Base-by-base conservation (phyloP, 2,113 vertebrate genomes). In the Phodopus roborovskii region DNA sequence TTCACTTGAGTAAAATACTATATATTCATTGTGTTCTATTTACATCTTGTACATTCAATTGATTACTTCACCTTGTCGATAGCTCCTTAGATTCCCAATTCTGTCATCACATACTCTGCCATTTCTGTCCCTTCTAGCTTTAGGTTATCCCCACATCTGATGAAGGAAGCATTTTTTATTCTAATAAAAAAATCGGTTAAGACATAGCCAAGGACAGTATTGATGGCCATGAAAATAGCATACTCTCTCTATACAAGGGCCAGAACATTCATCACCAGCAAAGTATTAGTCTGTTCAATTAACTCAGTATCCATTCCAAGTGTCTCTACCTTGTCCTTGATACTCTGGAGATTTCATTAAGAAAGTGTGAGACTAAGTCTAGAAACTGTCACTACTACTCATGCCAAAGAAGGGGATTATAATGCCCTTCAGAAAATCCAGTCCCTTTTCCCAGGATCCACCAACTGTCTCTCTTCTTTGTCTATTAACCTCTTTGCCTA, bases 1-100 rank as follows among this genome's bases (percentile, higher is more conserved):
- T 91, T 68, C 24, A 91, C n/a, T 20, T 71, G 22, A 13, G 39
- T 94, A 58, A 66, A 94, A 83, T 42, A 45, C 33, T 91, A 36
- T 81, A 20, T 71, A 39, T 84, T 16, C 36, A 68, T 71, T 95
- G 24, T 64, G 90, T 33, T 73, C 90, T 82, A 94, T 87, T 88
- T 86, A 73, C 5, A 13, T 75, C 50, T 90, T 96, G 9, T 90
- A 89, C 19, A 96, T 56, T 75, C n/a, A 97, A 88, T 39, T 78
- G 88, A 74, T 82, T 64, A 79, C 64, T 95, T 94, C 39, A 91
- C 42, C n/a, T 88, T 96, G 74, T 95, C 93, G 94, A 94, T 95
- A 94, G 94, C 62, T 94, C 48, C 96, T 95, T 87, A 93, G 68
- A 90, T 87, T 86, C 42, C 71, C 87, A 97, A 78, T 92, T 95